Base-by-base conservation (phyloP, 2,113 vertebrate species). In the Serilophus lunatus region DNA sequence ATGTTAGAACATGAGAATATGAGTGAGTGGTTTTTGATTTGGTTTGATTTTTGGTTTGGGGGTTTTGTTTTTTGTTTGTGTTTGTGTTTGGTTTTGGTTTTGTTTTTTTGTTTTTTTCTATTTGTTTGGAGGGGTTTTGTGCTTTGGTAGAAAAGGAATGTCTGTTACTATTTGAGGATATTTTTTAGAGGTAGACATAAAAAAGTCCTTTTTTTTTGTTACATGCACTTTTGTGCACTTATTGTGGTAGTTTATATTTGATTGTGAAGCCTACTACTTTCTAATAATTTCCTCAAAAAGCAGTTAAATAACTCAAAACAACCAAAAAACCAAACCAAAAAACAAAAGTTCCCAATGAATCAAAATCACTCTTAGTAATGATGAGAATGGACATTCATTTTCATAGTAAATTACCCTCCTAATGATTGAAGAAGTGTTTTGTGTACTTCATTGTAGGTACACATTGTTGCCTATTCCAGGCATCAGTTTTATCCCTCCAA, bases 301-400 rank as follows among this genome's bases (percentile, higher is more conserved):
- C 6, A 83, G 65, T 40, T 49, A 59, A 59, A 72, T 51, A 42
- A 12, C 56, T 9, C 18, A 31, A 31, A 31, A 17, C 17, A 53
- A 18, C 14, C 25, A 54, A 53, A 54, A 54, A 54, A 33, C 29
- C 17, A 45, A 54, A 26, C 36, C 11, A 61, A 38, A 28, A 18
- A 25, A 8, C 57, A 18, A 26, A 90, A 82, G 20, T 29, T 69
- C 18, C 44, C 54, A 33, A 7, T 76, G 13, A 38, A 53, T 87
- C 42, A 71, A 49, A 60, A 11, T 31, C 33, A 71, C 29, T 36
- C 24, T 72, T 68, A 74, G 66, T 70, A 54, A 50, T 45, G 7
- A 45, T 61, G 15, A 71, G 17, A 77, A 86, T 84, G 68, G 16
- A 15, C 29, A 68, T 56, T 95, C 83, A 75, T 85, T 81, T 80